Percentiles rank a stretch among this genome's conserved stretches.
These are phyloP conservation scores for Microctenopoma lineatum DNA, from an alignment of 2,797 vertebrate species.

Conservation along the genomic window DNA sequence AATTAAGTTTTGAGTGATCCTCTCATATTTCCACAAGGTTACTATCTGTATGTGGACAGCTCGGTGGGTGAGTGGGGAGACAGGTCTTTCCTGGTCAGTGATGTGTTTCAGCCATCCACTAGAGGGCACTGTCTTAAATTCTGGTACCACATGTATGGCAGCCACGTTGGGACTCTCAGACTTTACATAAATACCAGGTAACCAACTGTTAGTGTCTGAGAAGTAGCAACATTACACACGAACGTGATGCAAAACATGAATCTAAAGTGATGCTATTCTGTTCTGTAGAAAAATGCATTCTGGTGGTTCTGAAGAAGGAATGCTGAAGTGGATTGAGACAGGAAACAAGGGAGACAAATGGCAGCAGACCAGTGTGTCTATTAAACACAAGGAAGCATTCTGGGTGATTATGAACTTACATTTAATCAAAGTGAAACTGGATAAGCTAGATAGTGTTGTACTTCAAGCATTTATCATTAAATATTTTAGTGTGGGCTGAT, in stretches of 20 bases:
- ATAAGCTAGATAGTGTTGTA: too few relatives aligned
- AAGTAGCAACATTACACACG: neutral
- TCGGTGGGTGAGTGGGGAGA: constrained; percentile 75
- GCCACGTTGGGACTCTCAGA: constrained; percentile 74
- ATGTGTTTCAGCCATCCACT: constrained; percentile 70
- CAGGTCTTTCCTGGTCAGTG: constrained; percentile 74
- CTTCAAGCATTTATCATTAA: too few relatives aligned
- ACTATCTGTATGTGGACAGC: constrained; percentile 80
- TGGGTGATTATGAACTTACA: constrained; percentile 73
- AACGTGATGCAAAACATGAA: too few relatives aligned
- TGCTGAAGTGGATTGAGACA: constrained; percentile 71
- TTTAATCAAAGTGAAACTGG: neutral
- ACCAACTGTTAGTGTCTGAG: neutral
- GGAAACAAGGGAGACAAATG: constrained; percentile 76
- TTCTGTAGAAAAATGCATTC: constrained; percentile 63
- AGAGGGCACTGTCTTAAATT: constrained; percentile 80
- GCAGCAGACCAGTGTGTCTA: constrained; percentile 57
- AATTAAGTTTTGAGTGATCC: neutral
- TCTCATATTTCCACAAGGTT: constrained; percentile 58
- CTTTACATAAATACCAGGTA: constrained; percentile 81
- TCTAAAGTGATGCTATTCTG: neutral
- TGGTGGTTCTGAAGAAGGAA: constrained; percentile 60
- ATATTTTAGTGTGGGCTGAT: too few relatives aligned
- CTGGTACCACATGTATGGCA: constrained; percentile 83
- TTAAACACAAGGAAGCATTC: constrained; percentile 71